A percentile compares a stretch with the other conserved stretches of the same genome.
phyloP scores from a whole-genome alignment of 92 coral and sea anemone species.

The Palythoa grandis region DNA sequence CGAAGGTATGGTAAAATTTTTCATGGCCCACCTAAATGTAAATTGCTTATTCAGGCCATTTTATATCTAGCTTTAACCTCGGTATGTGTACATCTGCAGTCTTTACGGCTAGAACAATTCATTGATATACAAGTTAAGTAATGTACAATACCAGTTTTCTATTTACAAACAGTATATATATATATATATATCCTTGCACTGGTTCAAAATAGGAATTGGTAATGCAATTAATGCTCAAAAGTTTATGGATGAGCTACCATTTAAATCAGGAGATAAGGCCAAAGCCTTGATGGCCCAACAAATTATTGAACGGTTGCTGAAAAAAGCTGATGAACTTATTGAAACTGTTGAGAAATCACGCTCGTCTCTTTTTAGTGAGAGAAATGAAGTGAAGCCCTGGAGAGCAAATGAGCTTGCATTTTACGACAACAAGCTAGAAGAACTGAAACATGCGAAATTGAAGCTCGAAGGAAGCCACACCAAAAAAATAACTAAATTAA shows the following conservation, averaged over 20 bases:
- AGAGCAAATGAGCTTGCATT: conserved; percentile 39
- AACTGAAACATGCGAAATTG: conserved; percentile 17
- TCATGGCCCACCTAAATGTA: no score
- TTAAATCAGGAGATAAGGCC: conserved; percentile 25
- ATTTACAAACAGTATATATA: no score
- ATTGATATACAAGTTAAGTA: no score
- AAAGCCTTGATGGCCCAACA: conserved; percentile 27
- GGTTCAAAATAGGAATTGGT: no score
- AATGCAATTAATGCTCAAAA: conserved; percentile 41
- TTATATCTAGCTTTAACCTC: no score
- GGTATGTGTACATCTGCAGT: no score
- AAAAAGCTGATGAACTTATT: neutral
- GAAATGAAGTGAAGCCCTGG: conserved; percentile 40
- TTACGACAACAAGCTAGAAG: conserved; percentile 13
- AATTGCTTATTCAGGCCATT: no score
- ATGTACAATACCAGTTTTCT: no score
- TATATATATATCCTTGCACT: no score
- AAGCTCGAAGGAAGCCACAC: conserved; percentile 19
- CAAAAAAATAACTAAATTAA: conserved; percentile 18
- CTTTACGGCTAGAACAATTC: no score
- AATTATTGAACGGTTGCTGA: no score
- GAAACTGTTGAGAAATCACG: conserved; percentile 1
- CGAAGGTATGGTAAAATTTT: no score
- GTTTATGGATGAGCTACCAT: neutral
- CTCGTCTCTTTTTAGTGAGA: conserved; percentile 28